Conservation (phyloP, 2,888 invertebrate genomes). For the Cephonodes hylas region DNA sequence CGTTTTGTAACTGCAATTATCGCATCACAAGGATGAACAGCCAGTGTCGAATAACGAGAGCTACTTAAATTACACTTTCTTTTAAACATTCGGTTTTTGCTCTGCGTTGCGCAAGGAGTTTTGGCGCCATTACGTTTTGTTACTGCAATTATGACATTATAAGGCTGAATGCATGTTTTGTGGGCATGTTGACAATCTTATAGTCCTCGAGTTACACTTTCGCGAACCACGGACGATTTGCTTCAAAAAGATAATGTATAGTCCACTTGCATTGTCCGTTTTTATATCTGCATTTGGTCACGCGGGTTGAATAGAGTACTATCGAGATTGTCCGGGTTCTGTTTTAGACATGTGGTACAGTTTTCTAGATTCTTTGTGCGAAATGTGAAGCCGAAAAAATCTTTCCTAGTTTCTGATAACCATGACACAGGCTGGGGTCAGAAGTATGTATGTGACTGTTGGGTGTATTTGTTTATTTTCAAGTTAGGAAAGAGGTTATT, state of each 20-base stretch:
- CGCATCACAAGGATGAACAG: neutral
- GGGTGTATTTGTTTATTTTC: no score
- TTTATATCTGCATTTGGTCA: no score
- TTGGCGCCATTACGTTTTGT: slow-evolving; percentile 4
- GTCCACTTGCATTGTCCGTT: neutral
- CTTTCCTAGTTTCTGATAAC: no score
- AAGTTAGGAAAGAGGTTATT: no score
- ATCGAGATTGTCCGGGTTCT: no score
- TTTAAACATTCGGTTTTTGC: neutral
- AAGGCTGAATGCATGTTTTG: neutral
- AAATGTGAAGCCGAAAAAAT: no score
- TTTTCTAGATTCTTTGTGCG: no score
- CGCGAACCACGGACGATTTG: slow-evolving; percentile 10
- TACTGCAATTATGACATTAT: neutral
- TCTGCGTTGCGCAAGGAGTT: neutral
- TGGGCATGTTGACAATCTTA: neutral
- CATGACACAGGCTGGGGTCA: no score
- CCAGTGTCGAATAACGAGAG: slow-evolving; percentile 1
- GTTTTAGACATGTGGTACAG: no score
- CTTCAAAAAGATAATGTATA: neutral
- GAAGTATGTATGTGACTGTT: no score
- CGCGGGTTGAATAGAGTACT: no score
- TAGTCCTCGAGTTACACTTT: slow-evolving; percentile 17
- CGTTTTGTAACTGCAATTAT: neutral
- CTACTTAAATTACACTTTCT: neutral